Evolutionary conservation across 1,140 invertebrate genomes (phyloP).

Genomic region (Glossosoma conforme): DNA sequence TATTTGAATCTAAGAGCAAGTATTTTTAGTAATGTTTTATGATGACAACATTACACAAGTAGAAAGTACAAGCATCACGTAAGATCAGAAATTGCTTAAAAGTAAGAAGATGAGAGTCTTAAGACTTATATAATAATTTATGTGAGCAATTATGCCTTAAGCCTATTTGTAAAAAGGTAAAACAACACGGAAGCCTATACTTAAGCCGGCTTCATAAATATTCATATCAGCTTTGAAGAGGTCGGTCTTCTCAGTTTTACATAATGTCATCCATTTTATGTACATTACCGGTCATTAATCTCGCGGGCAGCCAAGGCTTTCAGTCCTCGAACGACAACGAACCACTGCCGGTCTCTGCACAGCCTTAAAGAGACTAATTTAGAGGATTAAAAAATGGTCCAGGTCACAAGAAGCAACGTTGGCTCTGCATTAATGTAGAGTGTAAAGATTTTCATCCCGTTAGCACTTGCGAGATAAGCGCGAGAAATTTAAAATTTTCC

Average conservation of each 20-base stretch:
- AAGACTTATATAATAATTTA: too few relatives aligned
- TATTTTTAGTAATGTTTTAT: too few relatives aligned
- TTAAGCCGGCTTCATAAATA: slow-evolving; percentile 28
- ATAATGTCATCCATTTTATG: slow-evolving; percentile 32
- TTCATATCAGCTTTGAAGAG: slow-evolving; percentile 29
- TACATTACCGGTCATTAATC: slow-evolving; percentile 31
- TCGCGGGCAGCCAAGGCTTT: slow-evolving; percentile 5
- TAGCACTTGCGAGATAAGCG: slow-evolving; percentile 1
- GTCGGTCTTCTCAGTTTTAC: slow-evolving; percentile 30
- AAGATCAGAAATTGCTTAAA: too few relatives aligned
- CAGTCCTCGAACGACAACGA: background rate
- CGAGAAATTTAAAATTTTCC: slow-evolving; percentile 2
- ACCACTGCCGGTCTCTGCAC: slow-evolving; percentile 15
- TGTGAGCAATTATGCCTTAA: slow-evolving; percentile 30
- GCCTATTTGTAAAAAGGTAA: slow-evolving; percentile 32
- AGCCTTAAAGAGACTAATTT: slow-evolving; percentile 26
- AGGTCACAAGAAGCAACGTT: slow-evolving; percentile 8
- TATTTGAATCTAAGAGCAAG: too few relatives aligned
- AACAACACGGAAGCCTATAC: slow-evolving; percentile 27
- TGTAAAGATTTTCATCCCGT: slow-evolving; percentile 10
- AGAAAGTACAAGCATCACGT: too few relatives aligned
- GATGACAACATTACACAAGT: too few relatives aligned
- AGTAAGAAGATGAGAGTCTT: too few relatives aligned
- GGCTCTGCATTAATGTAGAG: slow-evolving; percentile 11
- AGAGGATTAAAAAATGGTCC: slow-evolving; percentile 24